Conservation (phyloP, 2,113 vertebrate genomes). For the Cyphomyrus plagiostoma region DNA sequence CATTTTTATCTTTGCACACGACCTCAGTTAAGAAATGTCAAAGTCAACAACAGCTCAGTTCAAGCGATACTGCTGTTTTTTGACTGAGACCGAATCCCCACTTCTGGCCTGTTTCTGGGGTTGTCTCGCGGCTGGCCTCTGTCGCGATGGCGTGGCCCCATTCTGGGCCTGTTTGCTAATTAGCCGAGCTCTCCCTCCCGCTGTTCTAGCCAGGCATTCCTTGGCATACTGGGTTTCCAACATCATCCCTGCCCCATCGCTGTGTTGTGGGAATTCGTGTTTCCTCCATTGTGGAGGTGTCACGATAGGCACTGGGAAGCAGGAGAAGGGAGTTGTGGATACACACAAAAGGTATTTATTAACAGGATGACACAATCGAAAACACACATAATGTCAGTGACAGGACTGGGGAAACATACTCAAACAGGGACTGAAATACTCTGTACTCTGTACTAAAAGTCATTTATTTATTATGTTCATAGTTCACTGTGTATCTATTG, state of each 20-base stretch:
- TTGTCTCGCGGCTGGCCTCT: background rate
- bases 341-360: too few relatives aligned
- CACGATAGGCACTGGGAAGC: too few relatives aligned
- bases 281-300: slow-evolving; percentile 49
- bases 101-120: background rate
- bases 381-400: too few relatives aligned
- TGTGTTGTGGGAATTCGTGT: slow-evolving; percentile 59
- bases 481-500: too few relatives aligned
- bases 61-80: background rate
- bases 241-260: slow-evolving; percentile 44
- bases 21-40: background rate
- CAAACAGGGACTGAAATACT: too few relatives aligned
- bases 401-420: too few relatives aligned
- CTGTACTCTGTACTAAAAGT: too few relatives aligned
- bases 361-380: too few relatives aligned
- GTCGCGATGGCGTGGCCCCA: background rate
- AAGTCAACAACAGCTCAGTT: background rate
- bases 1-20: background rate
- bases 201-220: slow-evolving; percentile 53
- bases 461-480: too few relatives aligned
- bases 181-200: slow-evolving; percentile 46
- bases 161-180: slow-evolving; percentile 31
- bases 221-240: slow-evolving; percentile 54
- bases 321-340: too few relatives aligned
- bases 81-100: background rate